Conservation (phyloP, 2,797 vertebrate genomes). For the Hypotaenidia philippensis region DNA sequence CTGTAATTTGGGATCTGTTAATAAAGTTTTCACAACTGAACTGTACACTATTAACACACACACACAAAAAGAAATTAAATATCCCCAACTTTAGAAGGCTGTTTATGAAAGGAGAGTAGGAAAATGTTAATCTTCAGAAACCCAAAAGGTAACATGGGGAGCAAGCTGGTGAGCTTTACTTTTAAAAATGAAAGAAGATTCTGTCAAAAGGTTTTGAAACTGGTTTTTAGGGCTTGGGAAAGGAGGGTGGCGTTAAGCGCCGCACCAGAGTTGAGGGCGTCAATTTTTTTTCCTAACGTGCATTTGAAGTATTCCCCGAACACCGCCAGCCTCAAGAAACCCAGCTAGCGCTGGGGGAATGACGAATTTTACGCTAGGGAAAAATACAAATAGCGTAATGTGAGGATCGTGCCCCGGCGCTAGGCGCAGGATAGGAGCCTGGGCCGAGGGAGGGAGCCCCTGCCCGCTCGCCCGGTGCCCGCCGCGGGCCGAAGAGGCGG, state of each 20-base stretch:
- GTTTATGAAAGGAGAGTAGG: background rate
- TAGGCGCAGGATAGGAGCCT: background rate
- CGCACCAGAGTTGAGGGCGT: background rate
- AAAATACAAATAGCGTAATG: accelerated
- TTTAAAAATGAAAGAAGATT: background rate
- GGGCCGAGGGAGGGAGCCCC: background rate
- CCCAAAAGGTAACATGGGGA: background rate
- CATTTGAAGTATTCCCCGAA: background rate
- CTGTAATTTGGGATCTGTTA: background rate
- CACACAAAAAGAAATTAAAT: background rate
- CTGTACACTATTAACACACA: background rate
- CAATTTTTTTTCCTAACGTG: background rate
- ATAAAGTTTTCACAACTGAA: constrained; percentile 32
- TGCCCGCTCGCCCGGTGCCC: background rate
- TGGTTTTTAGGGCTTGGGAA: background rate
- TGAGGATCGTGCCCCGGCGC: background rate
- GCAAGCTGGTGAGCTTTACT: background rate
- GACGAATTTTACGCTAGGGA: background rate
- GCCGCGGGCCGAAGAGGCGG: background rate
- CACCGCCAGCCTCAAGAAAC: background rate
- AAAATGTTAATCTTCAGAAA: background rate
- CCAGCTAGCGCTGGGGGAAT: background rate
- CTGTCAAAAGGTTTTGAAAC: constrained; percentile 5
- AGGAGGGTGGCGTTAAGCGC: background rate
- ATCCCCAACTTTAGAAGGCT: background rate